phyloP scores from a whole-genome alignment of 1,140 invertebrate species.

The Harlomillsia oculata region DNA sequence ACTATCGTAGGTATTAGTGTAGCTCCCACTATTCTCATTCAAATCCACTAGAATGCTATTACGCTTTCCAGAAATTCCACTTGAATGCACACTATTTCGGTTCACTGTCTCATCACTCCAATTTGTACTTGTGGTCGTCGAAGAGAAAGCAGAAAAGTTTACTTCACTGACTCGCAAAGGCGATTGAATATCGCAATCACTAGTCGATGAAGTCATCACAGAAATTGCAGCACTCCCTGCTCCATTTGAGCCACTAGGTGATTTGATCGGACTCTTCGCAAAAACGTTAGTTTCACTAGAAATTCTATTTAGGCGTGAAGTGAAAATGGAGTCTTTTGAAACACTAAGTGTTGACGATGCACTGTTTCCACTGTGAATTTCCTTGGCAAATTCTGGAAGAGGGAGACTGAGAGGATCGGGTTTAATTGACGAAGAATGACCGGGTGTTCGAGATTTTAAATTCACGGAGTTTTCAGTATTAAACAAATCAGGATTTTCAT shows the following conservation, averaged over 20 bases:
- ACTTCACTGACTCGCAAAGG: conserved; percentile 4
- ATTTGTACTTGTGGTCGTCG: conserved; percentile 31
- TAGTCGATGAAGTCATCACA: conserved; percentile 25
- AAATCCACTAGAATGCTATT: too few relatives aligned
- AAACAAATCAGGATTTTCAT: conserved; percentile 64
- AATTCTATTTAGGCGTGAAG: conserved; percentile 4
- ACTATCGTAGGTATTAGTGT: too few relatives aligned
- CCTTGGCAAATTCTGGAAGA: conserved; percentile 65
- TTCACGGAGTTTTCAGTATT: conserved; percentile 13
- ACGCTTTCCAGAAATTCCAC: not conserved
- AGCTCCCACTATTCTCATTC: too few relatives aligned
- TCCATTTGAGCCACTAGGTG: conserved; percentile 8
- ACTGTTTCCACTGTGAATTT: conserved; percentile 8
- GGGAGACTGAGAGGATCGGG: conserved; percentile 59
- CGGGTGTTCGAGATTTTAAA: conserved; percentile 10
- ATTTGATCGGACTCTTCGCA: conserved; percentile 23
- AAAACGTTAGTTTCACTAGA: conserved; percentile 21
- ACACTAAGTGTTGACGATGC: too few relatives aligned
- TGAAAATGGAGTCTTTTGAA: not conserved
- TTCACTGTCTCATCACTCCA: conserved; percentile 7
- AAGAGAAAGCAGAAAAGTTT: conserved; percentile 18
- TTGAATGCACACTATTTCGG: not conserved
- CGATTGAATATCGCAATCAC: conserved; percentile 18
- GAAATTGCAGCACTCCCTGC: conserved; percentile 9
- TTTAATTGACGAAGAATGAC: conserved; percentile 21